These are phyloP conservation scores for Turdus rufiventris DNA, from an alignment of 2,113 vertebrate species.

Conservation along the genomic window DNA sequence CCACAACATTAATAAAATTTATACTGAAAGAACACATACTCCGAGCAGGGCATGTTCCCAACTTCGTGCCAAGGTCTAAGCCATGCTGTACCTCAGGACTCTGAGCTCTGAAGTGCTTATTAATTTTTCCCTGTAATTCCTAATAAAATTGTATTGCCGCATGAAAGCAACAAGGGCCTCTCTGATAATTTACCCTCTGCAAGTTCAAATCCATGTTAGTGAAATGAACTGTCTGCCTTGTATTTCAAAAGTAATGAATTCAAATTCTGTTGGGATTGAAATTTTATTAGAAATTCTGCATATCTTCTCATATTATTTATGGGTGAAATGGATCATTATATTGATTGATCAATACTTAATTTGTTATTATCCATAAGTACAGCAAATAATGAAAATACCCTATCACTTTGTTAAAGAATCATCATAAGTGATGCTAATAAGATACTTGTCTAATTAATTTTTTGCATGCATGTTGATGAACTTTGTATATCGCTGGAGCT, in stretches of 20 bases:
- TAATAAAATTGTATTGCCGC: slow-evolving; percentile 49
- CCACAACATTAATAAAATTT: slow-evolving; percentile 68
- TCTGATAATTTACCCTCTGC: slow-evolving; percentile 47
- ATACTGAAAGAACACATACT: slow-evolving; percentile 64
- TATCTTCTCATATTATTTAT: slow-evolving; percentile 46
- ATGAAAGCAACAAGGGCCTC: slow-evolving; percentile 24
- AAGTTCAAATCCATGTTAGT: slow-evolving; percentile 52
- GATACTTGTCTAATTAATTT: slow-evolving; percentile 2
- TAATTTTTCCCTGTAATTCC: slow-evolving; percentile 42
- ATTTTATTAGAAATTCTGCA: slow-evolving; percentile 53
- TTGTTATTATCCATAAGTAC: slow-evolving; percentile 40
- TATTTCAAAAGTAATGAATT: slow-evolving; percentile 62
- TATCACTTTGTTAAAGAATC: background rate
- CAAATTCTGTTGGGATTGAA: slow-evolving; percentile 55
- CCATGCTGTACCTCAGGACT: slow-evolving; percentile 15
- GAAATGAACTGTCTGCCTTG: slow-evolving; percentile 22
- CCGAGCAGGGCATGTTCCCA: slow-evolving; percentile 41
- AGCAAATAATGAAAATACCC: slow-evolving; percentile 42
- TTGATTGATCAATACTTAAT: slow-evolving; percentile 51
- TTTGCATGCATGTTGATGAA: slow-evolving; percentile 5
- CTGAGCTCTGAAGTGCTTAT: slow-evolving; percentile 55
- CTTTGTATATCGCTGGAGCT: background rate
- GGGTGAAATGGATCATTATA: slow-evolving; percentile 49
- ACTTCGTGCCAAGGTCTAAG: slow-evolving; percentile 62
- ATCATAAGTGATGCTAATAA: background rate